Percentiles rank a stretch among this genome's conserved stretches.
Evolutionary conservation across 2,888 invertebrate genomes (phyloP).

Genomic region (Drosophila nr. perissopoda): DNA sequence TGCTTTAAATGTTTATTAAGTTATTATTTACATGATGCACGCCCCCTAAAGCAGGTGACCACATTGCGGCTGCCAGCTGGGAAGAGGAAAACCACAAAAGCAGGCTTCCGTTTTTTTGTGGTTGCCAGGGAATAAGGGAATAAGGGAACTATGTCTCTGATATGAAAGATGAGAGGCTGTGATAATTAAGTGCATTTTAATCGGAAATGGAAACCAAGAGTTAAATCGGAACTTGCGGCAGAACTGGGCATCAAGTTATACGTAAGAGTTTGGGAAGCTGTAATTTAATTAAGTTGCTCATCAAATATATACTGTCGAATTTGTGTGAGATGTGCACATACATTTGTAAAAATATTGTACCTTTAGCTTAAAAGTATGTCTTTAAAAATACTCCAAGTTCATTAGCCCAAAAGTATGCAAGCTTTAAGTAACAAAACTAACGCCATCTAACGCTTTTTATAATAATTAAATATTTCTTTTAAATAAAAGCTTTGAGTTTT

Average conservation of each 20-base stretch:
- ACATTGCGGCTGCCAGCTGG: conserved; percentile 16
- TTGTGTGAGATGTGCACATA: background rate
- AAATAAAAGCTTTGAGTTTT: too few species aligned
- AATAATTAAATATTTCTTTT: too few species aligned
- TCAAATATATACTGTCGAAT: background rate
- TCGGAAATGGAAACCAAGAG: conserved; percentile 1
- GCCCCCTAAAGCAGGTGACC: conserved; percentile 22
- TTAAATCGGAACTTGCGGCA: background rate
- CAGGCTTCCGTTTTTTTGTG: conserved; percentile 37
- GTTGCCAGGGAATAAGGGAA: conserved; percentile 5
- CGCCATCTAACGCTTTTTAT: conserved; percentile 30
- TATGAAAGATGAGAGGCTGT: conserved; percentile 21
- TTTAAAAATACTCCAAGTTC: background rate
- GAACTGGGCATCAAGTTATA: background rate
- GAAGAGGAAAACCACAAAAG: conserved; percentile 17
- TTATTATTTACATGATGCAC: conserved; percentile 58
- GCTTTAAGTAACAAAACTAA: background rate
- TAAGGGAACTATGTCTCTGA: background rate
- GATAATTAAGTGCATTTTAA: background rate
- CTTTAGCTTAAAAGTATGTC: conserved; percentile 32
- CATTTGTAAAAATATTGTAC: too few species aligned
- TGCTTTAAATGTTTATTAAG: conserved; percentile 50
- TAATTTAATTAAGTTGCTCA: background rate
- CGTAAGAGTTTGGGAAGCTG: background rate
- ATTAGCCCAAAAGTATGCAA: conserved; percentile 45